Percentiles rank a stretch among this genome's conserved stretches.
These are phyloP conservation scores for Raja brachyura DNA, from an alignment of 2,113 vertebrate species.

Conservation along the genomic window DNA sequence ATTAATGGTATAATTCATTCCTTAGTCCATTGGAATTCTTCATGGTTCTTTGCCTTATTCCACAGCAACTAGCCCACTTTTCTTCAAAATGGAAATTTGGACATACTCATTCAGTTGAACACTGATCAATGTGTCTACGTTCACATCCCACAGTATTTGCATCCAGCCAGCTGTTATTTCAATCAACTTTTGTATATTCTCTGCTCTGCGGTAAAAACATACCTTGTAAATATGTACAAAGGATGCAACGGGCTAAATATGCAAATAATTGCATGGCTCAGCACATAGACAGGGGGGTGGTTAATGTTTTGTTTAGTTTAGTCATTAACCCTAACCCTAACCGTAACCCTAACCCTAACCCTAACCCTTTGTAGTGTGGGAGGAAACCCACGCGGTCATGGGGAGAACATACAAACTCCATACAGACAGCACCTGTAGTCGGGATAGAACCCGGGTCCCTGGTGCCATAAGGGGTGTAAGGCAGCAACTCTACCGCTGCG, in stretches of 20 bases:
- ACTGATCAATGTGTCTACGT: background rate
- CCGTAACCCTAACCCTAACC: too few species aligned
- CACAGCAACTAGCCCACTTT: background rate
- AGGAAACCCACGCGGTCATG: too few species aligned
- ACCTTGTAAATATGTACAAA: background rate
- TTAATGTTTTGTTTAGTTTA: too few species aligned
- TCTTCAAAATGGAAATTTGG: background rate
- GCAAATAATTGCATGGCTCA: background rate
- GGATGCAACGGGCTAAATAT: background rate
- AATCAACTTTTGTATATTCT: background rate
- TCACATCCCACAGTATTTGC: background rate
- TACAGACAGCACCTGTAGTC: too few species aligned
- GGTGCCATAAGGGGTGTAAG: too few species aligned
- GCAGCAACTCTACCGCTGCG: too few species aligned
- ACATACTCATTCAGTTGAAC: background rate
- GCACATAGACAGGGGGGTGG: background rate
- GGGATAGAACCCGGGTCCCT: too few species aligned
- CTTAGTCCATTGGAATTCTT: background rate
- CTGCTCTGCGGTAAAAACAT: background rate
- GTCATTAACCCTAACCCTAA: too few species aligned
- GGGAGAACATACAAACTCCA: too few species aligned
- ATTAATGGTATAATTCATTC: background rate
- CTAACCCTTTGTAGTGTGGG: too few species aligned
- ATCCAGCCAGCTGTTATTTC: background rate
- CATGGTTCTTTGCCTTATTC: background rate